Evolutionary conservation across 2,113 vertebrate species (phyloP).

Genomic region (Jaculus jaculus): DNA sequence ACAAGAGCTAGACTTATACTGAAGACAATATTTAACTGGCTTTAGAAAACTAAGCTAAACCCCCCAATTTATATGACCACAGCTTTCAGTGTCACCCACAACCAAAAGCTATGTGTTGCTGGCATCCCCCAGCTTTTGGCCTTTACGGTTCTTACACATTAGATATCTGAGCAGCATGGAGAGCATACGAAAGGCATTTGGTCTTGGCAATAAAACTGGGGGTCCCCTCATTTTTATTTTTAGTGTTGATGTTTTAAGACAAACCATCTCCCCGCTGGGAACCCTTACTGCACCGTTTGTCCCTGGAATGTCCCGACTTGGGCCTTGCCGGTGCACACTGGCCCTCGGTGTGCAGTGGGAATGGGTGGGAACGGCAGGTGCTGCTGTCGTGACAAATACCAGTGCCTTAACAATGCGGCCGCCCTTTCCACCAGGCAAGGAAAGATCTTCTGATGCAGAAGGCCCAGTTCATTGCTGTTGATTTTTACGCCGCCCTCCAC

Average conservation of each 20-base stretch:
- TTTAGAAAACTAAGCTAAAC: background rate
- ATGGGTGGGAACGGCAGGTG: background rate
- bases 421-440: constrained; percentile 23
- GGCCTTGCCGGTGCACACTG: constrained; percentile 44
- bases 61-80: background rate
- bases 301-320: background rate
- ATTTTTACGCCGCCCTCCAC: constrained; percentile 11
- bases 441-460: background rate
- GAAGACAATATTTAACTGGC: background rate
- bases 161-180: background rate
- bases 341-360: constrained; percentile 30
- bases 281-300: background rate
- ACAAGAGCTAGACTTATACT: background rate
- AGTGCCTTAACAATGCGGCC: constrained; percentile 81
- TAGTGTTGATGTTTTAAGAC: background rate
- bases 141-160: background rate
- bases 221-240: constrained; percentile 37
- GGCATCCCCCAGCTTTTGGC: background rate
- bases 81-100: background rate
- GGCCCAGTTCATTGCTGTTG: background rate
- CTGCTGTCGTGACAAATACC: constrained; percentile 61
- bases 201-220: constrained; percentile 7
- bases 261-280: background rate
- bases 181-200: background rate
- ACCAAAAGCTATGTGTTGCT: background rate